Evolutionary conservation across 2,888 invertebrate species (phyloP), one percentile per base, ranked within the genome.

Genomic region (Acanthacorydalis orientalis): DNA sequence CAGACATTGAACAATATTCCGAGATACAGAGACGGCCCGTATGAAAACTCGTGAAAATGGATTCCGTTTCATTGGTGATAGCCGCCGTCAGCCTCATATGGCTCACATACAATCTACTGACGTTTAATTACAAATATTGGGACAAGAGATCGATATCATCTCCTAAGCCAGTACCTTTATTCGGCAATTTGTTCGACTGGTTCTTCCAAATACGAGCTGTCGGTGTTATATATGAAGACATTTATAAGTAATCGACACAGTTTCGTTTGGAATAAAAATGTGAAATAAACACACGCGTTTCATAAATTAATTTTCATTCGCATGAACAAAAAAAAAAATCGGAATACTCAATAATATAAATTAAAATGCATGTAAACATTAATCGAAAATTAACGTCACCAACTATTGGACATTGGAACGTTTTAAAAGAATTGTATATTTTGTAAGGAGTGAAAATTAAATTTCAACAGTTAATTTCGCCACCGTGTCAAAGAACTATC

Each of bases 231-330:
- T 31, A 65, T 0, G 52, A 62, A 44, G 56, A 62, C 4, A 60
- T 68, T 11, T 69, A 69, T 53, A 55, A 57, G 69, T 69, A 54
- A 37, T 8, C 12, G 9, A 15, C n/a, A n/a, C n/a, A n/a, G n/a
- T n/a, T n/a, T n/a, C n/a, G n/a, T n/a, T n/a, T 45, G 37, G 8
- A 43, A 41, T 2, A 33, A 31, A 31, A 33, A 14, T 44, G 23
- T 32, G n/a, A n/a, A n/a, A n/a, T n/a, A n/a, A n/a, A n/a, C n/a
- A n/a, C n/a, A n/a, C n/a, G n/a, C n/a, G n/a, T n/a, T n/a, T n/a
- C n/a, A n/a, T n/a, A n/a, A n/a, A n/a, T n/a, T n/a, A n/a, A n/a
- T n/a, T n/a, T n/a, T n/a, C n/a, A n/a, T n/a, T n/a, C n/a, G n/a
- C n/a, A n/a, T n/a, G n/a, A n/a, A n/a, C n/a, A n/a, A n/a, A n/a